These are phyloP conservation scores for Poecilia picta DNA, from an alignment of 2,797 vertebrate genomes.

Conservation along the genomic window DNA sequence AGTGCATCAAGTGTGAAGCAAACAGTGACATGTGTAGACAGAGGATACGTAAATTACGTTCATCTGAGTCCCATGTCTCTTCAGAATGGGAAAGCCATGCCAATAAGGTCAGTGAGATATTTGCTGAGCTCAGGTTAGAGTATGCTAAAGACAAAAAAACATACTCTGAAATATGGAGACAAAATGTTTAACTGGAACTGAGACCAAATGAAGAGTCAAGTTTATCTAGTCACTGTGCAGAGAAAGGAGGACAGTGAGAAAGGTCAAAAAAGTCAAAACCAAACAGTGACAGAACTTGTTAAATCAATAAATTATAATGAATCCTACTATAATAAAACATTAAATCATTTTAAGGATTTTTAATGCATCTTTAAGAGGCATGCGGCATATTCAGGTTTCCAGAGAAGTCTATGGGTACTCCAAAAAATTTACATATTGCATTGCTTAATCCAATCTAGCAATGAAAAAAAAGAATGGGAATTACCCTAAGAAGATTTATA, in stretches of 20 bases:
- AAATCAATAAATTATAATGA: background rate
- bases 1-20: background rate
- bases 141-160: background rate
- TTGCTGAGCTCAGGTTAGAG: background rate
- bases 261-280: background rate
- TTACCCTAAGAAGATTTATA: background rate
- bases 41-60: background rate
- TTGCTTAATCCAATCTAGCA: background rate
- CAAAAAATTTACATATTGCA: background rate
- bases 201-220: background rate
- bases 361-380: background rate
- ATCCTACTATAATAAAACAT: background rate
- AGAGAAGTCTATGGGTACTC: background rate
- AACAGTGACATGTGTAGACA: background rate
- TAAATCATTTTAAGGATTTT: background rate
- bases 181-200: background rate
- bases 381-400: background rate
- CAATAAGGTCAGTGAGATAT: background rate
- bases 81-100: background rate
- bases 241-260: background rate
- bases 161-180: too few species aligned
- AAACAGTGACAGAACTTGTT: background rate
- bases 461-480: background rate
- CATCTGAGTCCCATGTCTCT: background rate
- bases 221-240: background rate